Percentiles rank a stretch among this genome's conserved stretches.
phyloP scores from a whole-genome alignment of 2,113 vertebrate genomes.

The Struthidea cinerea region DNA sequence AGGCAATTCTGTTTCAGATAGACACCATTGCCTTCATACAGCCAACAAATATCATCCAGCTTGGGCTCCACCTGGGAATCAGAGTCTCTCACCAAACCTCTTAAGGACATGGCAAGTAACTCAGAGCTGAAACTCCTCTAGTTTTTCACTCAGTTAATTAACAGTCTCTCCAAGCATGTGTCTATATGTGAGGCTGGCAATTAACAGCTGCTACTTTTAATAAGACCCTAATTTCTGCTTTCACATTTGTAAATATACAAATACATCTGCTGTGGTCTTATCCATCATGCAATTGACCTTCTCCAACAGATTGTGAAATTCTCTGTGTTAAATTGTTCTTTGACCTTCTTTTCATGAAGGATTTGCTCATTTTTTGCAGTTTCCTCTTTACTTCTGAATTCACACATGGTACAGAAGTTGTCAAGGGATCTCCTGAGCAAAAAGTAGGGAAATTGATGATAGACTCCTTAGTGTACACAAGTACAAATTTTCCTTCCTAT shows the following conservation, averaged over 20 bases:
- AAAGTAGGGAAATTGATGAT: not conserved
- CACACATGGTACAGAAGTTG: not conserved
- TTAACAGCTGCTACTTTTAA: slow-evolving; percentile 36
- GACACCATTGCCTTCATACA: not conserved
- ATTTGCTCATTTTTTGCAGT: not conserved
- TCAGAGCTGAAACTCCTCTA: not conserved
- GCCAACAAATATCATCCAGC: not conserved
- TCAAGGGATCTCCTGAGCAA: not conserved
- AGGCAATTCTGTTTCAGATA: not conserved
- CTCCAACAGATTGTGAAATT: not conserved
- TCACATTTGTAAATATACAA: slow-evolving; percentile 14
- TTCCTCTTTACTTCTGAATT: not conserved
- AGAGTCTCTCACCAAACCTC: not conserved
- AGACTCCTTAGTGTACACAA: not conserved
- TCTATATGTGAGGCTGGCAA: not conserved
- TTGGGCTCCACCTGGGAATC: not conserved
- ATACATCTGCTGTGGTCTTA: not conserved
- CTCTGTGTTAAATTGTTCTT: not conserved
- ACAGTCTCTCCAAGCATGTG: not conserved
- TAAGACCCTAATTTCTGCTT: not conserved
- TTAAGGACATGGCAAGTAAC: not conserved
- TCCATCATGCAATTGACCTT: slow-evolving; percentile 8
- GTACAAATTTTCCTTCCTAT: not conserved
- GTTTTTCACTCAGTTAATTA: not conserved
- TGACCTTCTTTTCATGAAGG: not conserved